Evolutionary conservation across 2,797 vertebrate genomes (phyloP).

Genomic region (Phrynocephalus guinanensis): DNA sequence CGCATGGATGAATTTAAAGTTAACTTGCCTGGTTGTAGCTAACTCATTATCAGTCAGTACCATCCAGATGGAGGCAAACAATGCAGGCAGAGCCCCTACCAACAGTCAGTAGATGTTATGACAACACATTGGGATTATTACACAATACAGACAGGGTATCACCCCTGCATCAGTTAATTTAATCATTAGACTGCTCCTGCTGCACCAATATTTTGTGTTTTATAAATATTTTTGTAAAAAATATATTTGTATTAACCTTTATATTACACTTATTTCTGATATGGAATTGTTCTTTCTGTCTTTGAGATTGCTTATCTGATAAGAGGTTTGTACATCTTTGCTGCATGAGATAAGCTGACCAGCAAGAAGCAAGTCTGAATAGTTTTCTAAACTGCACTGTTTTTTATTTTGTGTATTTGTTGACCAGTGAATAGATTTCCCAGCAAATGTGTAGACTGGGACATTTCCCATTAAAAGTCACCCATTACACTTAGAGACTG

Average conservation of each 20-base stretch:
- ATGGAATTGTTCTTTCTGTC: not conserved
- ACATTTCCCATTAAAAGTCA: not conserved
- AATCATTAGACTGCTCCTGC: conserved; percentile 55
- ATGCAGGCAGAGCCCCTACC: conserved; percentile 61
- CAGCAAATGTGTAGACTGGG: not conserved
- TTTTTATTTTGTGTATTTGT: conserved; percentile 10
- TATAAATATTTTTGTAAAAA: conserved; percentile 45
- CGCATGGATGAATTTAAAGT: conserved; percentile 62
- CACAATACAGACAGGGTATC: conserved; percentile 40
- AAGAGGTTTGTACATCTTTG: not conserved
- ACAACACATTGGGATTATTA: conserved; percentile 52
- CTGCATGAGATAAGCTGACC: not conserved
- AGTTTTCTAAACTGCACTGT: conserved; percentile 4
- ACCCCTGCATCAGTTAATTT: conserved; percentile 60
- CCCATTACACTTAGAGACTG: conserved; percentile 29
- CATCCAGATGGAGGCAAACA: conserved; percentile 68
- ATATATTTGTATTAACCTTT: conserved; percentile 47
- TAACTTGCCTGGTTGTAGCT: conserved; percentile 64
- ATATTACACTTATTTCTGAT: conserved; percentile 19
- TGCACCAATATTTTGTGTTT: conserved; percentile 27
- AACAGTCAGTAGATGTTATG: conserved; percentile 63
- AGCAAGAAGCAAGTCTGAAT: conserved; percentile 22
- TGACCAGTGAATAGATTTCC: conserved; percentile 5
- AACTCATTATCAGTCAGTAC: conserved; percentile 65
- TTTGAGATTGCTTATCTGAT: not conserved